Evolutionary conservation across 2,797 vertebrate species (phyloP), one percentile per base, ranked within the genome.

Genomic region (Glossophaga mutica): DNA sequence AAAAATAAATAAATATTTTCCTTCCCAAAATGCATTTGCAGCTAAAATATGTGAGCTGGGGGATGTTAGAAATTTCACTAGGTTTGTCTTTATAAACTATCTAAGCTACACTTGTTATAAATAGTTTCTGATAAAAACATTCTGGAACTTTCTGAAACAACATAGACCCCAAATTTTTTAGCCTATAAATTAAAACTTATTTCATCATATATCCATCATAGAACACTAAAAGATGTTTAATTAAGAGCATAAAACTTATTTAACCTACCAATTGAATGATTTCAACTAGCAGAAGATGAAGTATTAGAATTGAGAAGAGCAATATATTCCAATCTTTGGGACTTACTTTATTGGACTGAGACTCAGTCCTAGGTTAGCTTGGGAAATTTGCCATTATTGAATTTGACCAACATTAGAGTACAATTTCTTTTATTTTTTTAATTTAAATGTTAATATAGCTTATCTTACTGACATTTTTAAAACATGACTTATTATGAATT

Each of bases 1-100:
- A 88, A 79, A 48, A 94, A 50, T 15, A 15, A 95, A 94, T 96
- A 96, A 84, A 97, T 88, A 81, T 84, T 95, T 50, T 57, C 48
- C 74, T 95, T 62, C 52, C 26, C n/a, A 62, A 92, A 90, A 70
- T 65, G 26, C n/a, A 46, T 81, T 89, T 96, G 94, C 42, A 94
- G 92, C 71, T 73, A 96, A 96, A 97, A 96, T 84, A n/a, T 39
- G 22, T 59, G 48, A 87, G 32, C 55, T 87, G 26, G 18, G 65
- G 12, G 12, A 81, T 87, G 32, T 76, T 92, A 92, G 79, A 91
- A 93, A 77, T 59, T 73, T 71, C 76, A 89, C 77, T 85, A 86
- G n/a, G 44, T 84, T 90, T 90, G 52, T 93, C 50, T 96, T 94
- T 90, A 91, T 94, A 73, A 95, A 84, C 48, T 62, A 16, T 70